phyloP scores from a whole-genome alignment of 2,797 vertebrate genomes.

The Hippopotamyrus pictus region DNA sequence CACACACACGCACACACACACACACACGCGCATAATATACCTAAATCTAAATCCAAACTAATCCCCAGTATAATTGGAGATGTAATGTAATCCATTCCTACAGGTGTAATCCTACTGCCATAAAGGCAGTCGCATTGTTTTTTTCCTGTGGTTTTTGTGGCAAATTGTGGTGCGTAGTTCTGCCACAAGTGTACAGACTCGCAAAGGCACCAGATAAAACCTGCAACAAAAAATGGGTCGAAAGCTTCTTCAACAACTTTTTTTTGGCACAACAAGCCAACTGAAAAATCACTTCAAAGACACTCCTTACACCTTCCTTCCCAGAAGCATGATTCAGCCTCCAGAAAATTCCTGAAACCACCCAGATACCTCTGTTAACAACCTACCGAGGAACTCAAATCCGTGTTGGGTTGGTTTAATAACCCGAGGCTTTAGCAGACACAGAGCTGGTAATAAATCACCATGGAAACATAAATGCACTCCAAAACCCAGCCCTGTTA shows the following conservation, averaged over 20 bases:
- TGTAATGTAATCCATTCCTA: not conserved
- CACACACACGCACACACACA: not conserved
- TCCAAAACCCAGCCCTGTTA: not conserved
- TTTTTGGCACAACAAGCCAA: not conserved
- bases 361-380: constrained; percentile 7
- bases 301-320: not conserved
- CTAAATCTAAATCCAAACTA: not conserved
- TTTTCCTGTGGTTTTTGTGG: not conserved
- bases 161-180: not conserved
- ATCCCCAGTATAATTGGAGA: not conserved
- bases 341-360: constrained; percentile 5
- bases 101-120: not conserved
- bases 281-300: constrained; percentile 5
- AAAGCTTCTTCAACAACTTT: not conserved
- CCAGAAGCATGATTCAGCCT: constrained; percentile 10
- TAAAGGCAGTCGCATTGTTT: not conserved
- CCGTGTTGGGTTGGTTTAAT: constrained; percentile 6
- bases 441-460: not conserved
- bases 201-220: not conserved
- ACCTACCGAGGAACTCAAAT: not conserved
- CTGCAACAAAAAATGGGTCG: not conserved
- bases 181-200: not conserved
- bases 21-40: not conserved
- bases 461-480: not conserved
- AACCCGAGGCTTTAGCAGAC: not conserved